Base-by-base conservation (phyloP, 2,888 invertebrate species). In the Perizoma flavofasciatum region DNA sequence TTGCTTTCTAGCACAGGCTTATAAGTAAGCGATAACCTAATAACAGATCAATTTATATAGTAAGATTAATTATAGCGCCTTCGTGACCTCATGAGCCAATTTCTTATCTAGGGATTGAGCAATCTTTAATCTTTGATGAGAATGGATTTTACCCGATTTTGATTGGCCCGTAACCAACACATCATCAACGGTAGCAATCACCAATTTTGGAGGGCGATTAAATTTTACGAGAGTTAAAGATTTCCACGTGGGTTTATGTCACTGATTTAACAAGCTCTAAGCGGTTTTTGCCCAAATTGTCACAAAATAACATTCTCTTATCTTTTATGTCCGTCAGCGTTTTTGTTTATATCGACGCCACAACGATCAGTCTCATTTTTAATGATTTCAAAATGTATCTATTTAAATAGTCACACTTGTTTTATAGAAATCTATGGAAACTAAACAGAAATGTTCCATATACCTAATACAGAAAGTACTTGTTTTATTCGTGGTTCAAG, bases 31-130 rank as follows among this genome's bases (percentile, higher is more conserved):
- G 37, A 52, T 63, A 49, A 51, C 44, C 41, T 49, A 51, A 45
- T 59, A 56, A 54, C 46, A 63, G 71, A 75, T 70, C 73, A 73
- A 70, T 69, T 76, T 82, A 79, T 83, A 81, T 75, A 57, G 65
- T 49, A 60, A 72, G 69, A 81, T 82, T 81, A 78, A 82, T 22
- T 22, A 22, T 79, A 71, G 72, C 71, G 57, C 62, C 67, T 73
- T 71, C 69, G 61, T 65, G 65, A 66, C 71, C 70, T 68, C 65
- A 66, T 73, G 68, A 75, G 51, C 71, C 68, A 61, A 73, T 74
- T 79, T 65, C 66, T 77, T 82, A 81, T 81, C 79, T 75, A 69
- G 64, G 72, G 75, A 73, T 73, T 67, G 66, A 60, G 60, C 49
- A 68, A 69, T 71, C 65, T 65, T 64, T 63, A 74, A 71, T 77